Evolutionary conservation across 2,113 vertebrate species (phyloP).

Genomic region (Colossoma macropomum): DNA sequence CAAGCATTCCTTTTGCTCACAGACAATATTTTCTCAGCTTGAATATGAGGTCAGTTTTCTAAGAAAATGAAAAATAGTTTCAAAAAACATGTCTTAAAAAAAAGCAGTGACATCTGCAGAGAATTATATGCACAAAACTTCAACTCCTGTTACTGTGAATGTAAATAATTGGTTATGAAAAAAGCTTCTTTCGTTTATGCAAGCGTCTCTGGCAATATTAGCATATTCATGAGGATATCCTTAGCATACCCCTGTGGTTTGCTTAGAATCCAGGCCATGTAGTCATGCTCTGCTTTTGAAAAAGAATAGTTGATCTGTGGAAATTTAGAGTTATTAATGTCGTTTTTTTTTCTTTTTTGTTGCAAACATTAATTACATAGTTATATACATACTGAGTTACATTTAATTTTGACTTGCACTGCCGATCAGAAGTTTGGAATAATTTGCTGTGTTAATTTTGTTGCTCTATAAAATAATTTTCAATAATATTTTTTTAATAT

Average conservation of each 20-base stretch:
- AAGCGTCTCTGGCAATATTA: neutral
- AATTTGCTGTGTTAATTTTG: no score
- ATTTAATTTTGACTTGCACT: no score
- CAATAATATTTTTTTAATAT: no score
- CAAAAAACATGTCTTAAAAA: neutral
- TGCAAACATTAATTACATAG: no score
- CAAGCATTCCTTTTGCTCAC: neutral
- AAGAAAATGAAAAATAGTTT: neutral
- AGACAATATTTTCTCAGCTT: neutral
- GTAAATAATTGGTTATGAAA: neutral
- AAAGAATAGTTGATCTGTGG: neutral
- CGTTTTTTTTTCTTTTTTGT: no score
- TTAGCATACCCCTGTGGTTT: neutral
- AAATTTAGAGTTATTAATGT: no score
- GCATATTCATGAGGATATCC: neutral
- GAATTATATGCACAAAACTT: neutral
- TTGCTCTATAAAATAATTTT: no score
- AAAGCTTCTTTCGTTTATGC: neutral
- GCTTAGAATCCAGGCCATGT: neutral
- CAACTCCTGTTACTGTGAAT: neutral
- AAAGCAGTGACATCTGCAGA: neutral
- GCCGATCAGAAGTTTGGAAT: no score
- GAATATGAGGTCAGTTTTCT: neutral
- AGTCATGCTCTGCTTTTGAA: no score
- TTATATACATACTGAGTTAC: no score